Conservation (phyloP, 2,888 invertebrate genomes). For the Neoscelio sp. region DNA sequence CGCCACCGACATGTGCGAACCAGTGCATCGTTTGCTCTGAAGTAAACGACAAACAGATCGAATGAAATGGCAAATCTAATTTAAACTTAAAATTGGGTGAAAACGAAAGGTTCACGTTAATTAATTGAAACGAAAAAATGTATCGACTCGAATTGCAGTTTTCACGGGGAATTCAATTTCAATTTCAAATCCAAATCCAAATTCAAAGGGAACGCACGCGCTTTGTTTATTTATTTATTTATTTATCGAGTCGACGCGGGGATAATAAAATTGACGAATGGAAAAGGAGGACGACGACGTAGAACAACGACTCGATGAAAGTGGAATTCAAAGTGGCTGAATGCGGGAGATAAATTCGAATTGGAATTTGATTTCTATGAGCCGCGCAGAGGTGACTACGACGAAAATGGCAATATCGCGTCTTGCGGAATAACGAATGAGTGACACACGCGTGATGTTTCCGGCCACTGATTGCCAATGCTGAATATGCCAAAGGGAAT, state of each 20-base stretch:
- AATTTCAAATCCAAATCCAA: too few species aligned
- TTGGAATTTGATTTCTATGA: slow-evolving; percentile 37
- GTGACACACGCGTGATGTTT: slow-evolving; percentile 57
- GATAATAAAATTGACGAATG: slow-evolving; percentile 7
- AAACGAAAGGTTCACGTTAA: too few species aligned
- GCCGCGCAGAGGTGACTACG: slow-evolving; percentile 12
- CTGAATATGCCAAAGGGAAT: slow-evolving; percentile 28
- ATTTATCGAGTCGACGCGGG: too few species aligned
- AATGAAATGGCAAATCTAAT: slow-evolving; percentile 28
- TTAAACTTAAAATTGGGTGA: too few species aligned
- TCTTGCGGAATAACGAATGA: slow-evolving; percentile 54
- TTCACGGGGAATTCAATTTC: too few species aligned
- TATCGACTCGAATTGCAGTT: too few species aligned
- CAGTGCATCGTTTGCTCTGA: slow-evolving; percentile 82
- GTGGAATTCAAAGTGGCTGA: slow-evolving; percentile 27
- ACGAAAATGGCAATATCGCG: slow-evolving; percentile 51
- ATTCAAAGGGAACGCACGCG: too few species aligned
- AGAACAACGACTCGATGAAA: slow-evolving; percentile 34
- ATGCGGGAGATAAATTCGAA: slow-evolving; percentile 35
- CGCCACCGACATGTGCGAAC: slow-evolving; percentile 81
- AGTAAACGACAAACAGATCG: slow-evolving; percentile 67
- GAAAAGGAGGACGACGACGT: slow-evolving; percentile 5
- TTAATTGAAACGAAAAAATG: too few species aligned
- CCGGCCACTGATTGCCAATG: slow-evolving; percentile 56
- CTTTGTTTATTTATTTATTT: too few species aligned